Conservation (phyloP, 2,888 invertebrate species). For the Conchocele bisecta region DNA sequence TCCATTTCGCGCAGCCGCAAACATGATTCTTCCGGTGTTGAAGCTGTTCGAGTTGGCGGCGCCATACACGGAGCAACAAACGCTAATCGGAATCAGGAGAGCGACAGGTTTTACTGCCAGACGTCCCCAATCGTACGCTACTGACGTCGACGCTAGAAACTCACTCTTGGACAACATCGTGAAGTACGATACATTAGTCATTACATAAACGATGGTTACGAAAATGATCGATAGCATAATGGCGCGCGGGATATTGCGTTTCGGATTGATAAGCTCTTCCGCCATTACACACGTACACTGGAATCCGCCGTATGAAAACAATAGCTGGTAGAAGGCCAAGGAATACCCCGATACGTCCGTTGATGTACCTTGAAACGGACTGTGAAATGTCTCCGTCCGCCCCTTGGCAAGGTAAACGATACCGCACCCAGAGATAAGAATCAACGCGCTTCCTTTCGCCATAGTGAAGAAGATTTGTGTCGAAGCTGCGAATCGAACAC, state of each 20-base stretch:
- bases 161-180: constrained; percentile 23
- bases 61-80: constrained; percentile 34
- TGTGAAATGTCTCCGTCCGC: constrained; percentile 80
- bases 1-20: constrained; percentile 37
- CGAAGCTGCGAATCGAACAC: constrained; percentile 95
- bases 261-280: constrained; percentile 33
- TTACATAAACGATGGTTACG: constrained; percentile 34
- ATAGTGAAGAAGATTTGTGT: constrained; percentile 97
- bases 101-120: constrained; percentile 14
- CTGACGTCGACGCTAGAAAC: constrained; percentile 22
- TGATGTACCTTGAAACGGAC: constrained; percentile 23
- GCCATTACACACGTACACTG: constrained; percentile 27
- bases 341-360: constrained; percentile 8
- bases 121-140: too few species aligned
- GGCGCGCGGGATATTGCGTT: constrained; percentile 35
- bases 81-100: constrained; percentile 33
- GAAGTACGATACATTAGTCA: constrained; percentile 38
- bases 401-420: constrained; percentile 93
- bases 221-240: constrained; percentile 23
- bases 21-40: constrained; percentile 26
- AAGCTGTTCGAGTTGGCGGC: constrained; percentile 27
- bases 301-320: constrained; percentile 35
- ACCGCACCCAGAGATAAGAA: constrained; percentile 94
- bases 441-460: constrained; percentile 94
- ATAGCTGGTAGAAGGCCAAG: constrained; percentile 33